Percentiles rank a stretch among this genome's conserved stretches.
Evolutionary conservation across 2,888 invertebrate species (phyloP).

Genomic region (Epirrhoe tristata): DNA sequence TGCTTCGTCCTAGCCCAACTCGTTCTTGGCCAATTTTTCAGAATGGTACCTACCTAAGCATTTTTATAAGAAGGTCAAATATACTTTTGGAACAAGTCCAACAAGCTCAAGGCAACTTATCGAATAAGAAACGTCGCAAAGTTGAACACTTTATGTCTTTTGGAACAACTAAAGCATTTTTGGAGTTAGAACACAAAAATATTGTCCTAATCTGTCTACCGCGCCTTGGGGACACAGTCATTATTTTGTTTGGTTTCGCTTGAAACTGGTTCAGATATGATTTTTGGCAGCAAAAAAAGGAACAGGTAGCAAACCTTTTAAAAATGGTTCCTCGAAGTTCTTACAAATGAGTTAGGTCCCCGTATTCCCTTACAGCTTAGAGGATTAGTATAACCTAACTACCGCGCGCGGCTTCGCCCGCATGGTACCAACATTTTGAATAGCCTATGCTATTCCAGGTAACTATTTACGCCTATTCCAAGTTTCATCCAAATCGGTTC

Average conservation of each 20-base stretch:
- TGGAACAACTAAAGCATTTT: constrained; percentile 1
- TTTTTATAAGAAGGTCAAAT: neutral
- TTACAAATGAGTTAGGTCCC: neutral
- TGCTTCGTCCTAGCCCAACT: too few relatives aligned
- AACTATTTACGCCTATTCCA: too few relatives aligned
- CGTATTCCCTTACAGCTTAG: neutral
- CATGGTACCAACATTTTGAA: too few relatives aligned
- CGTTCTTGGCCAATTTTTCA: neutral
- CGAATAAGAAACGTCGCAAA: constrained; percentile 7
- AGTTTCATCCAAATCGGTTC: too few relatives aligned
- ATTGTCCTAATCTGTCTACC: too few relatives aligned
- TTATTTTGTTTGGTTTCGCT: neutral
- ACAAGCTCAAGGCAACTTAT: constrained; percentile 9
- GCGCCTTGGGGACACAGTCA: too few relatives aligned
- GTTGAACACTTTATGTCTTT: constrained; percentile 1
- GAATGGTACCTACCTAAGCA: neutral
- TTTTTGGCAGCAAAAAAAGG: constrained; percentile 17
- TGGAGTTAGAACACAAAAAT: neutral
- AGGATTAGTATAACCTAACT: neutral
- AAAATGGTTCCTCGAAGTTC: neutral
- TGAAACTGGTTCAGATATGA: neutral
- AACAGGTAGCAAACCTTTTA: constrained; percentile 19
- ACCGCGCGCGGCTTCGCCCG: too few relatives aligned
- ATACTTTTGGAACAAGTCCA: constrained; percentile 5
- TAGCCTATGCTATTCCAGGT: too few relatives aligned